These are phyloP conservation scores for Phylloscopus trochiloides DNA, from an alignment of 2,113 vertebrate species.

Conservation along the genomic window DNA sequence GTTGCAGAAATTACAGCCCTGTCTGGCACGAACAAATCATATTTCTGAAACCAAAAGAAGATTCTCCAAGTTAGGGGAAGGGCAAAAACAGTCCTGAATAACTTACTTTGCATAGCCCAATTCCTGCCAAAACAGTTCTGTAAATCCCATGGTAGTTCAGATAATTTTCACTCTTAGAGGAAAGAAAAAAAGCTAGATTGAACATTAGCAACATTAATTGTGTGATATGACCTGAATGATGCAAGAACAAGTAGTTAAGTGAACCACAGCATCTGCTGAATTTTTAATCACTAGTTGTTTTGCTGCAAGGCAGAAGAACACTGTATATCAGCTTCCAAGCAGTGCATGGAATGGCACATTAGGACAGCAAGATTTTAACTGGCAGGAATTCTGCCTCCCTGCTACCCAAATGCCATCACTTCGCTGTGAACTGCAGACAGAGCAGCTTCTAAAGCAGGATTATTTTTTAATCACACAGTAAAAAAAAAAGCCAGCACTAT, in stretches of 20 bases:
- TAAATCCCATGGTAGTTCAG: slow-evolving; percentile 33
- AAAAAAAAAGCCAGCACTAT: not conserved
- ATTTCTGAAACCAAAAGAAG: slow-evolving; percentile 41
- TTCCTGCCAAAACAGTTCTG: slow-evolving; percentile 38
- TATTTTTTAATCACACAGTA: not conserved
- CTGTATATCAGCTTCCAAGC: slow-evolving; percentile 22
- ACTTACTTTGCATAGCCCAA: slow-evolving; percentile 28
- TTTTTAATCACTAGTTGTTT: slow-evolving; percentile 50
- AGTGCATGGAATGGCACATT: not conserved
- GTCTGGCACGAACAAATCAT: not conserved
- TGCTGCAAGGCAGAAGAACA: slow-evolving; percentile 46
- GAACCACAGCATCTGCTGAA: slow-evolving; percentile 46
- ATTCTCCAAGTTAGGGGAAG: slow-evolving; percentile 41
- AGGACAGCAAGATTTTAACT: slow-evolving; percentile 39
- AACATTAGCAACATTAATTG: slow-evolving; percentile 39
- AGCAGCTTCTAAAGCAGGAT: slow-evolving; percentile 5
- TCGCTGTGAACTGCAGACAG: not conserved
- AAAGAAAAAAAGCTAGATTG: not conserved
- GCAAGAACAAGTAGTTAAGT: slow-evolving; percentile 34
- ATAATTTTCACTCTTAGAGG: slow-evolving; percentile 39
- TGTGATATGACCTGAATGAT: slow-evolving; percentile 52
- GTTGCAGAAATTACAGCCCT: not conserved
- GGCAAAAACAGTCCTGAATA: slow-evolving; percentile 32
- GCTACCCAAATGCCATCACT: slow-evolving; percentile 34
- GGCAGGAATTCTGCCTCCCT: slow-evolving; percentile 34